A percentile compares a stretch with the other conserved stretches of the same genome.
Evolutionary conservation across 2,888 invertebrate species (phyloP).

Genomic region (Eupithecia abbreviata): DNA sequence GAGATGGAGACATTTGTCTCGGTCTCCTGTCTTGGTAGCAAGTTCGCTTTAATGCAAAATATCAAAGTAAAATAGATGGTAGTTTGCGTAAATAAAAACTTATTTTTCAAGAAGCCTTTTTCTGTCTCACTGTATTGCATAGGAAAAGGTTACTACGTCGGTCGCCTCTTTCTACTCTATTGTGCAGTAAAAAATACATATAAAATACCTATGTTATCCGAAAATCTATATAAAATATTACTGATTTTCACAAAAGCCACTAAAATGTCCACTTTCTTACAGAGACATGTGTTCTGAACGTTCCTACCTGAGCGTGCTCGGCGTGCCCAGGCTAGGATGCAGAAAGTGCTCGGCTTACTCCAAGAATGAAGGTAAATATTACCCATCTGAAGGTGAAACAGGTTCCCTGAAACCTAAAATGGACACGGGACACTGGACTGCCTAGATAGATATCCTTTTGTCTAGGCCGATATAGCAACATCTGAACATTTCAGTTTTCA

Average conservation of each 20-base stretch:
- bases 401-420: background rate
- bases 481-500: no score
- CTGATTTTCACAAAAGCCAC: slow-evolving; percentile 55
- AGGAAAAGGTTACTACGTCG: background rate
- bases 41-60: background rate
- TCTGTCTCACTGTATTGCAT: background rate
- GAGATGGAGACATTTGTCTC: no score
- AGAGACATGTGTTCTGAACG: slow-evolving; percentile 79
- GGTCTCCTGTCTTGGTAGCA: background rate
- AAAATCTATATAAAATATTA: background rate
- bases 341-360: slow-evolving; percentile 83
- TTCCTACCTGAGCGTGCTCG: slow-evolving; percentile 80
- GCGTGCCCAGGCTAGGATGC: slow-evolving; percentile 86
- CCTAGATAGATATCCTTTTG: background rate
- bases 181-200: no score
- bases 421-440: background rate
- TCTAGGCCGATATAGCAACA: no score
- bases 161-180: background rate
- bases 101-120: background rate
- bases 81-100: background rate
- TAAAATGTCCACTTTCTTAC: slow-evolving; percentile 37
- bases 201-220: background rate
- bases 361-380: slow-evolving; percentile 73
- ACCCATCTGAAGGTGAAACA: background rate
- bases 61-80: background rate